These are phyloP conservation scores for Taenioides sp. DNA, from an alignment of 2,797 vertebrate species.

Conservation along the genomic window DNA sequence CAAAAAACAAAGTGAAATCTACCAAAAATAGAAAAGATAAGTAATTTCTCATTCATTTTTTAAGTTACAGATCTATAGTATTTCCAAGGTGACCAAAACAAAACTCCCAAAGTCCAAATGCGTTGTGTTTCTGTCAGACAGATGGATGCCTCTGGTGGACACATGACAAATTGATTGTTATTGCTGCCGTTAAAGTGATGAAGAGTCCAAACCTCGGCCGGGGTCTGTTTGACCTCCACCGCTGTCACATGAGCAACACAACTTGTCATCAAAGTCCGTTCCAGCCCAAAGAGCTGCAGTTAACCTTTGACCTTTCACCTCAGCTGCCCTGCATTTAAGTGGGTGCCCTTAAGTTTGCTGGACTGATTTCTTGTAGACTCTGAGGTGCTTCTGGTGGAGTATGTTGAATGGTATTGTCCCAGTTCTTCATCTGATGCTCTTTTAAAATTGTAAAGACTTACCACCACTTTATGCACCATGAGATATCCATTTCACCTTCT, in stretches of 20 bases:
- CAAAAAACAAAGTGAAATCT: neutral
- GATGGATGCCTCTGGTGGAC: slow-evolving; percentile 9
- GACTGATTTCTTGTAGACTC: slow-evolving; percentile 65
- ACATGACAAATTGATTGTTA: slow-evolving; percentile 66
- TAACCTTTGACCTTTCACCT: slow-evolving; percentile 77
- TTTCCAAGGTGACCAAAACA: slow-evolving; percentile 1
- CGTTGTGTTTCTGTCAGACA: slow-evolving; percentile 3
- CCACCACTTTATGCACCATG: slow-evolving; percentile 37
- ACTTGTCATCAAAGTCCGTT: slow-evolving; percentile 75
- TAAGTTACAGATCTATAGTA: neutral
- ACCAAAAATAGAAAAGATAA: neutral
- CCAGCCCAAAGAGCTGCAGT: slow-evolving; percentile 71
- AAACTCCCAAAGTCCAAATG: neutral
- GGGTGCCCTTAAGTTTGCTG: slow-evolving; percentile 54
- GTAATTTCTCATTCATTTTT: neutral
- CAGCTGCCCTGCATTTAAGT: slow-evolving; percentile 64
- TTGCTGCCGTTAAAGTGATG: slow-evolving; percentile 68
- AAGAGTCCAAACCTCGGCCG: slow-evolving; percentile 46
- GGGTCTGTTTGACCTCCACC: slow-evolving; percentile 66
- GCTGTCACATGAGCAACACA: slow-evolving; percentile 58
- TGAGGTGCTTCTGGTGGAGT: slow-evolving; percentile 15
- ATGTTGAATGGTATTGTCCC: slow-evolving; percentile 16
- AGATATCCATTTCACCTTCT: slow-evolving; percentile 25
- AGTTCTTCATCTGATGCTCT: neutral
- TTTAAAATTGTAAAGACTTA: slow-evolving; percentile 47